These are phyloP conservation scores for Pyralis farinalis DNA, from an alignment of 2,888 invertebrate genomes.

Conservation along the genomic window DNA sequence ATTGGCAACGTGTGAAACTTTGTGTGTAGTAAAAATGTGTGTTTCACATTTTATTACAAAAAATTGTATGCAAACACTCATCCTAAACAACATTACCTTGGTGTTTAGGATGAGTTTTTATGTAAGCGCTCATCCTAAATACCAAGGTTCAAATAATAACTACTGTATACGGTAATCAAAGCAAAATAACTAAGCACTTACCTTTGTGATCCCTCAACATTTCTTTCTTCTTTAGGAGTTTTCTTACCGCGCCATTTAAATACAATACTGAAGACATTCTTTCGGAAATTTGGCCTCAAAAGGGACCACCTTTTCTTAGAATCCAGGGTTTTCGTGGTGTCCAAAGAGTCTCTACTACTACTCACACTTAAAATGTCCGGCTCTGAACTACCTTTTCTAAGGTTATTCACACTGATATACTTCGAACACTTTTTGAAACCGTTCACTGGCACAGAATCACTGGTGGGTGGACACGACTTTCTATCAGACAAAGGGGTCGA, in stretches of 20 bases:
- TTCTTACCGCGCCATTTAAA: conserved; percentile 68
- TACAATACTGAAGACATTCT: conserved; percentile 67
- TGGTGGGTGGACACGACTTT: conserved; percentile 49
- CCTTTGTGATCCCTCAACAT: conserved; percentile 44
- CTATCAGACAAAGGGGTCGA: conserved; percentile 65
- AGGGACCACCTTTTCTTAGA: conserved; percentile 61
- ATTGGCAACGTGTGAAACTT: too few species aligned
- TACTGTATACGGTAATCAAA: too few species aligned
- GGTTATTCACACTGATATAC: conserved; percentile 47
- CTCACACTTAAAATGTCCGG: conserved; percentile 58
- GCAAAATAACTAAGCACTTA: conserved; percentile 36
- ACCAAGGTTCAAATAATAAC: too few species aligned
- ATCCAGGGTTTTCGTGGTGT: conserved; percentile 48
- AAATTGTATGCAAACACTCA: too few species aligned
- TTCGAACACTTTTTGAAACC: conserved; percentile 60
- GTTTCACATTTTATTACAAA: too few species aligned
- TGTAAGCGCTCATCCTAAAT: too few species aligned
- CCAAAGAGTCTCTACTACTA: conserved; percentile 38
- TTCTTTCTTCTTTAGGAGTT: conserved; percentile 25
- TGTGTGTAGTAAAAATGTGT: too few species aligned
- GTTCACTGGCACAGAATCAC: conserved; percentile 49
- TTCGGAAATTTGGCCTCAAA: conserved; percentile 58
- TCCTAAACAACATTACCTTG: too few species aligned
- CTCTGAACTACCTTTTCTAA: conserved; percentile 63
- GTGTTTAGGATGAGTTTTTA: too few species aligned